Percentiles rank a stretch among this genome's conserved stretches.
phyloP scores from a whole-genome alignment of 1,140 invertebrate species.

The Campoletis sonorensis region DNA sequence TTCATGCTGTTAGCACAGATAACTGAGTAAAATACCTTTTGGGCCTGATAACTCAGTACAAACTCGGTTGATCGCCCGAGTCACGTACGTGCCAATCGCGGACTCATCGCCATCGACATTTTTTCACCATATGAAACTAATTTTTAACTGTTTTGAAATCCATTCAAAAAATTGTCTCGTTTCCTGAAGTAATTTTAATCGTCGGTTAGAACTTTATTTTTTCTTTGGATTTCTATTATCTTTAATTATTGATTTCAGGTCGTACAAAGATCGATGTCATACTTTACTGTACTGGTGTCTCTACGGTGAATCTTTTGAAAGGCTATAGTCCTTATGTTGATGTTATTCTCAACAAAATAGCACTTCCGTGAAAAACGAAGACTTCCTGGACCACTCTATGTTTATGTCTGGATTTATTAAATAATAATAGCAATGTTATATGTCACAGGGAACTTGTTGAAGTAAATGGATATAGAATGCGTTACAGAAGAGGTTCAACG shows the following conservation, averaged over 20 bases:
- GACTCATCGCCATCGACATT: neutral
- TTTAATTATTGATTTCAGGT: slow-evolving; percentile 20
- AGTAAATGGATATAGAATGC: too few species aligned
- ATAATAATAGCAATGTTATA: too few species aligned
- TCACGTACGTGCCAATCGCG: too few species aligned
- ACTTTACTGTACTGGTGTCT: slow-evolving; percentile 41
- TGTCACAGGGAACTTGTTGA: too few species aligned
- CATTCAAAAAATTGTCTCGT: too few species aligned
- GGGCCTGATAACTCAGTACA: too few species aligned
- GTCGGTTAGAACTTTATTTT: too few species aligned
- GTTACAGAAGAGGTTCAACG: too few species aligned
- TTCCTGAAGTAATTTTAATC: too few species aligned
- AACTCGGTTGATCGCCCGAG: too few species aligned
- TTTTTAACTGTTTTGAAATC: neutral
- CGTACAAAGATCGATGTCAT: slow-evolving; percentile 41
- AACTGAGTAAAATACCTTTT: too few species aligned
- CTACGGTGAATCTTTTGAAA: neutral
- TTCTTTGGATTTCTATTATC: neutral
- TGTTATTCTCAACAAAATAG: neutral
- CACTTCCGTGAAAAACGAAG: neutral
- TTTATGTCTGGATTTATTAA: neutral
- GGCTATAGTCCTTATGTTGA: neutral
- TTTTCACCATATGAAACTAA: neutral
- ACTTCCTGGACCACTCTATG: neutral
- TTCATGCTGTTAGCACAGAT: too few species aligned